These are phyloP conservation scores for Neotragus pygmaeus DNA, from an alignment of 2,113 vertebrate genomes.

Conservation along the genomic window DNA sequence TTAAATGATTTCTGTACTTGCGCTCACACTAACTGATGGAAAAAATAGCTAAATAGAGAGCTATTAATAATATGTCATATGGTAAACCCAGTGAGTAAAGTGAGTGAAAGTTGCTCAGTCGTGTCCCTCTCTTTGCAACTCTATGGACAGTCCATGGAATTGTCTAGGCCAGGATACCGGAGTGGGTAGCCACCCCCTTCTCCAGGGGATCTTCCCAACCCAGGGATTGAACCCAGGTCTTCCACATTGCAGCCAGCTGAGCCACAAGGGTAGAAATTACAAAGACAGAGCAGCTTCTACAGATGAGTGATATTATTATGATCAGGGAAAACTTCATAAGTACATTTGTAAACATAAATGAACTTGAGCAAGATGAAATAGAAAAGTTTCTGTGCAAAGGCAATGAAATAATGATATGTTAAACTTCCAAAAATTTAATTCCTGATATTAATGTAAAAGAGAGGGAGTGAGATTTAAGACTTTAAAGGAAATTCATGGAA, in stretches of 20 bases:
- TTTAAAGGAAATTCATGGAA: not conserved
- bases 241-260: not conserved
- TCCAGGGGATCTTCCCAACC: not conserved
- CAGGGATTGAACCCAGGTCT: not conserved
- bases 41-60: not conserved
- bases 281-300: not conserved
- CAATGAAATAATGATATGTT: not conserved
- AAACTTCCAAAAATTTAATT: not conserved
- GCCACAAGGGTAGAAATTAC: not conserved
- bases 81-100: not conserved
- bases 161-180: not conserved
- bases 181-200: not conserved
- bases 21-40: not conserved
- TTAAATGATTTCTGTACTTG: not conserved
- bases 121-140: rapidly evolving
- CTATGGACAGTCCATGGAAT: not conserved
- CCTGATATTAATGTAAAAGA: not conserved
- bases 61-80: not conserved
- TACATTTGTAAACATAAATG: not conserved
- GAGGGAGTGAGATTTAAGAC: not conserved
- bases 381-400: not conserved
- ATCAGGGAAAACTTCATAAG: not conserved
- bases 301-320: not conserved
- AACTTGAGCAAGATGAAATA: not conserved
- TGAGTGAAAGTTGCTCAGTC: not conserved